Evolutionary conservation across 2,888 invertebrate species (phyloP), one percentile per base, ranked within the genome.

Genomic region (Drosophila helvetica): DNA sequence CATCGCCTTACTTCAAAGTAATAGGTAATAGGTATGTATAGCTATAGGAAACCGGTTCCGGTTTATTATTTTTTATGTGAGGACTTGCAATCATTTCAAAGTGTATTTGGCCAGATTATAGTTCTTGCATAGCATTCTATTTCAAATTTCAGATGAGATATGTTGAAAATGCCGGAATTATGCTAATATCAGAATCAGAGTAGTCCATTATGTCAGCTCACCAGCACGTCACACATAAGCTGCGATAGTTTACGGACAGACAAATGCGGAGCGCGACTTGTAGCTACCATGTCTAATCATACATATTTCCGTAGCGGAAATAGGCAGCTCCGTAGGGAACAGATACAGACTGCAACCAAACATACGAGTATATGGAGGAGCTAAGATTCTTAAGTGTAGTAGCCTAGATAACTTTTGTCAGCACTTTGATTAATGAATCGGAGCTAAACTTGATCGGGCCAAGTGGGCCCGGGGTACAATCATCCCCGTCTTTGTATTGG

Each of bases 121-220:
- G 63, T 74, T 81, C 76, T 79, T 51, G 67, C 74, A 43, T 53
- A 61, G 45, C 54, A 12, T 8, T 27, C 27, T 27, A 27, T 27
- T 27, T 27, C 8, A 27, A 8, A 27, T 27, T 45, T 56, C 6
- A 67, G 74, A 72, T 72, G 18, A 50, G 48, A 70, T 68, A 67
- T 72, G 67, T 81, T 81, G 77, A 77, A 79, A 74, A 77, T 74
- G 79, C 42, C 52, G 45, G 55, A 61, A 52, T 63, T 77, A 81
- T 81, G 80, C 56, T 61, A 81, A 81, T 81, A 15, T 8, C 30
- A 2, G 18, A 71, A 17, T 8, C 25, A 2, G 18, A 71, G 74
- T 63, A 52, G 45, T 54, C 59, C 72, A 81, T 81, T 78, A 81
- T 78, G 80, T 81, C 82, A 73, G 67, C 66, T 81, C 68, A 71